Evolutionary conservation across 1,140 invertebrate genomes (phyloP).

Genomic region (Neelides sp.): DNA sequence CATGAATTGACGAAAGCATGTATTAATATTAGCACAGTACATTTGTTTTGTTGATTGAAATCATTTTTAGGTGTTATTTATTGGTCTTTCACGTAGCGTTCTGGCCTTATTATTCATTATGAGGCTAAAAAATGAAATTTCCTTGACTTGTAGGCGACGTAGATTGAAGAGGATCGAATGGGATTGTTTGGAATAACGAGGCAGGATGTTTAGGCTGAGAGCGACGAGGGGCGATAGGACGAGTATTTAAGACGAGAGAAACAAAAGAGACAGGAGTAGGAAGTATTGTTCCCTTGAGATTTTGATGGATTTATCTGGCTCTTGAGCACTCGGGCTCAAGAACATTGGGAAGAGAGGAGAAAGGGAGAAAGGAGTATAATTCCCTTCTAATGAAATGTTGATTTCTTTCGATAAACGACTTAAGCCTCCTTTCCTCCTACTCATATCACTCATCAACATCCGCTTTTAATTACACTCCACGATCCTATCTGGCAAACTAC

Average conservation of each 20-base stretch:
- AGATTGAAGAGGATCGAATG: neutral
- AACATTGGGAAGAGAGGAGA: neutral
- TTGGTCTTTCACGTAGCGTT: no score
- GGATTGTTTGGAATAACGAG: neutral
- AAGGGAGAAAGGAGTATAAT: neutral
- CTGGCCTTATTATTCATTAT: no score
- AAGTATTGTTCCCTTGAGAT: constrained; percentile 13
- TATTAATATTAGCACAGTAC: no score
- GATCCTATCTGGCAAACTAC: no score
- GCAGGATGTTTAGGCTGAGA: no score
- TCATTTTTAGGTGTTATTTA: no score
- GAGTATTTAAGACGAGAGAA: neutral
- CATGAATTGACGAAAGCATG: no score
- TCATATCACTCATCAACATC: no score
- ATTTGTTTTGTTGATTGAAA: no score
- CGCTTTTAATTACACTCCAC: no score
- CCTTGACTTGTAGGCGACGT: neutral
- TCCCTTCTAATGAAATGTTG: constrained; percentile 4
- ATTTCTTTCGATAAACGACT: constrained; percentile 2
- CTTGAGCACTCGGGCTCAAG: neutral
- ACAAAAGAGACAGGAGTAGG: neutral
- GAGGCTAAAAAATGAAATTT: no score
- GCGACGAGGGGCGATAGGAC: neutral
- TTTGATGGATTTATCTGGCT: constrained; percentile 10
- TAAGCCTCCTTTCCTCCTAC: neutral